Percentiles rank a stretch among this genome's conserved stretches.
phyloP scores from a whole-genome alignment of 2,888 invertebrate species.

The Strigamia transsilvanica region DNA sequence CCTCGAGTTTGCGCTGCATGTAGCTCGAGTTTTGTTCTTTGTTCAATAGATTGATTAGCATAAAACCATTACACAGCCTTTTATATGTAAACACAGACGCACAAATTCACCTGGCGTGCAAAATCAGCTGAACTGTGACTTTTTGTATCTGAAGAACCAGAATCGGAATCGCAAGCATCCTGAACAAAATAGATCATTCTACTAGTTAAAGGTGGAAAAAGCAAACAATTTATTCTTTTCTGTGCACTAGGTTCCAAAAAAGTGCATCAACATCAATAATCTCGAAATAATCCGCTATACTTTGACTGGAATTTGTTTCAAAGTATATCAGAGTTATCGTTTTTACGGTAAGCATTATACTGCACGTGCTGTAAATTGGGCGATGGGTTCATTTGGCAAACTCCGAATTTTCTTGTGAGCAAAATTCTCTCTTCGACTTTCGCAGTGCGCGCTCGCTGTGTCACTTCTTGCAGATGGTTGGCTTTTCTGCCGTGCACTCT shows the following conservation, averaged over 20 bases:
- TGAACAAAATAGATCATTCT: slow-evolving; percentile 29
- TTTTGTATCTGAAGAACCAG: slow-evolving; percentile 17
- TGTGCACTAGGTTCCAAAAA: background rate
- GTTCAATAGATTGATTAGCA: slow-evolving; percentile 35
- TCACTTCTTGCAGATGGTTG: background rate
- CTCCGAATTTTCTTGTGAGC: background rate
- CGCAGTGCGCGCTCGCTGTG: background rate
- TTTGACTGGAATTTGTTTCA: background rate
- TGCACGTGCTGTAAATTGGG: background rate
- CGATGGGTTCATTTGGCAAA: background rate
- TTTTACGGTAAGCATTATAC: background rate
- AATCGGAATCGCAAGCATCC: slow-evolving; percentile 27
- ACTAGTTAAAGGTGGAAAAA: background rate
- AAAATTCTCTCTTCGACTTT: slow-evolving; percentile 1
- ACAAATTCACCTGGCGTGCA: slow-evolving; percentile 29
- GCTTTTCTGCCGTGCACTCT: slow-evolving; percentile 6
- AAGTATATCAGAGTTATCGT: background rate
- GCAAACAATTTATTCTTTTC: background rate
- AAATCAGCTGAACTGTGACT: slow-evolving; percentile 26
- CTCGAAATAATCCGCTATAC: background rate
- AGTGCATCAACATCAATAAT: background rate
- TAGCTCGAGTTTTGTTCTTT: slow-evolving; percentile 43
- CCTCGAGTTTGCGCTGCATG: slow-evolving; percentile 33
- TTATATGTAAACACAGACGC: background rate
- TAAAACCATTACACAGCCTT: background rate